Conservation (phyloP, 2,113 vertebrate species). For the Corythornis cristatus region DNA sequence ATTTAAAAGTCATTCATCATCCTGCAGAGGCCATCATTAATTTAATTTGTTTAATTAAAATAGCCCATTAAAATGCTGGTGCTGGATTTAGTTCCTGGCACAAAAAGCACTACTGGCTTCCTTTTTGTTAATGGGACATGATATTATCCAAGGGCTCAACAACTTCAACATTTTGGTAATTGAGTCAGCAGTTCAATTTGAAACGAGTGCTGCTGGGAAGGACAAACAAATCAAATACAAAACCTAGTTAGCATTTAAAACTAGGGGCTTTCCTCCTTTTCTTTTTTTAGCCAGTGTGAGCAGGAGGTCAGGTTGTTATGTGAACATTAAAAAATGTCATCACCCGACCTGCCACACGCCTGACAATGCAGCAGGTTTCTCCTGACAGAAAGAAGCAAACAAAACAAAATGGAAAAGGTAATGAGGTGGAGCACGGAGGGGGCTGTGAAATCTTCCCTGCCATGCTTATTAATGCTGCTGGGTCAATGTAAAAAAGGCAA, state of each 20-base stretch:
- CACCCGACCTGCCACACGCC: background rate
- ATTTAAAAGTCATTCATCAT: constrained; percentile 3
- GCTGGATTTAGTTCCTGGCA: constrained; percentile 35
- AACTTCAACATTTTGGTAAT: constrained; percentile 44
- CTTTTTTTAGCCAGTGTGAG: background rate
- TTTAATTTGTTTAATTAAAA: constrained; percentile 64
- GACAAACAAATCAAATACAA: constrained; percentile 45
- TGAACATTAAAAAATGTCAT: constrained; percentile 54
- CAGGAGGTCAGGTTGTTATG: constrained; percentile 44
- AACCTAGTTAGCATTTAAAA: constrained; percentile 32
- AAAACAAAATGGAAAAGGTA: constrained; percentile 34
- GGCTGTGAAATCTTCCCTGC: background rate
- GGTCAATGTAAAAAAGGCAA: background rate
- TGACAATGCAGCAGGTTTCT: constrained; percentile 17
- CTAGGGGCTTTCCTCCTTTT: constrained; percentile 22
- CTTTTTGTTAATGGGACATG: constrained; percentile 31
- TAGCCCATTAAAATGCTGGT: constrained; percentile 23
- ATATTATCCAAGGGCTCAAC: constrained; percentile 13
- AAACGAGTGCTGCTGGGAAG: constrained; percentile 35
- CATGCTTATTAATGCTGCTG: constrained; percentile 21
- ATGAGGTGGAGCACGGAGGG: constrained; percentile 33
- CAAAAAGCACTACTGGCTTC: background rate
- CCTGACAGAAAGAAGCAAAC: constrained; percentile 9
- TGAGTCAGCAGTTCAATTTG: constrained; percentile 38
- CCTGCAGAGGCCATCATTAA: constrained; percentile 20